A percentile compares a stretch with the other conserved stretches of the same genome.
These are phyloP conservation scores for Helobdella robusta DNA, from an alignment of 2,888 invertebrate genomes.

Conservation along the genomic window DNA sequence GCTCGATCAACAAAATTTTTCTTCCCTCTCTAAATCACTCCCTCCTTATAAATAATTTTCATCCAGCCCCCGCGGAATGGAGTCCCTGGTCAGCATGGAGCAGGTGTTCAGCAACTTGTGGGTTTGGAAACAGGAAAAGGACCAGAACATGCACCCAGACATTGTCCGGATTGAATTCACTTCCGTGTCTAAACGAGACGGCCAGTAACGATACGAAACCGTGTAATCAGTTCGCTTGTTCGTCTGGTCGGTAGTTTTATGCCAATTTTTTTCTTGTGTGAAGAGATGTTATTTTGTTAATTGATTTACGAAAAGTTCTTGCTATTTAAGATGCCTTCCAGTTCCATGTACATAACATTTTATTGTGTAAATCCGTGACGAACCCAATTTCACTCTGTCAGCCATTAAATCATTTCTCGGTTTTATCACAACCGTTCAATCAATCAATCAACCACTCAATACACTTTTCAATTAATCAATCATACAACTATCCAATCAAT, in stretches of 20 bases:
- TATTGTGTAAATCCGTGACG: no score
- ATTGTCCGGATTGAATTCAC: slow-evolving; percentile 33
- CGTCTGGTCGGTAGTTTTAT: slow-evolving; percentile 7
- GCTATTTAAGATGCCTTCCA: no score
- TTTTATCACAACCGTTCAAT: background rate
- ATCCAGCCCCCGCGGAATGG: slow-evolving; percentile 32
- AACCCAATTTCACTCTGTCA: background rate
- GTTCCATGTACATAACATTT: no score
- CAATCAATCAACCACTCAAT: background rate
- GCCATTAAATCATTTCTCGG: background rate
- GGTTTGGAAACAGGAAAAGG: slow-evolving; percentile 25
- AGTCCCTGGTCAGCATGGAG: slow-evolving; percentile 29
- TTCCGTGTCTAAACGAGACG: slow-evolving; percentile 13
- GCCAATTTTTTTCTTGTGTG: no score
- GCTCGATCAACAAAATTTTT: no score
- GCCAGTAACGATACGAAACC: background rate
- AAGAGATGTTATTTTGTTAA: no score
- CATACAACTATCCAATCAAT: background rate
- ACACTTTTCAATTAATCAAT: background rate
- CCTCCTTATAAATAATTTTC: no score
- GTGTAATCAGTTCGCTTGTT: slow-evolving; percentile 18
- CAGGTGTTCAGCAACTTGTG: slow-evolving; percentile 30
- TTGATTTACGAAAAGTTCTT: no score
- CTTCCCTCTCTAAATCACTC: no score
- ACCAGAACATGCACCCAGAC: slow-evolving; percentile 35